Conservation (phyloP, 2,888 invertebrate genomes). For the Caenorhabditis wallacei region DNA sequence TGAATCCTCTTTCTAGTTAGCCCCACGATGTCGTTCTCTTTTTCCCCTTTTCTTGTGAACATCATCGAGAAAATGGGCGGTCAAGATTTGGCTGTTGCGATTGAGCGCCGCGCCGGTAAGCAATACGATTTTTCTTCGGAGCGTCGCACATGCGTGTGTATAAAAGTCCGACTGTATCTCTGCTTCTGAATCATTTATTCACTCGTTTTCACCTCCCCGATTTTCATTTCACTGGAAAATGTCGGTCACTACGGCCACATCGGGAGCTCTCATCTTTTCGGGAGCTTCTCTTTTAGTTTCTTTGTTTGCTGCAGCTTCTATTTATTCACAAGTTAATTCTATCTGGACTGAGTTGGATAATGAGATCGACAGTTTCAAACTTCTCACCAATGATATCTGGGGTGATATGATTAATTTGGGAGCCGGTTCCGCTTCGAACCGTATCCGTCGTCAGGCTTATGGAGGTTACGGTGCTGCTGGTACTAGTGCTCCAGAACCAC, state of each 20-base stretch:
- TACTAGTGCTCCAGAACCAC: conserved; percentile 60
- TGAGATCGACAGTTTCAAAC: conserved; percentile 81
- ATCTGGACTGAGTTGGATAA: conserved; percentile 82
- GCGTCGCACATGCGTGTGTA: conserved; percentile 36
- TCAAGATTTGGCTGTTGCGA: conserved; percentile 50
- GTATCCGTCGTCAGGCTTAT: conserved; percentile 79
- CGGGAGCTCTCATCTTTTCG: conserved; percentile 80
- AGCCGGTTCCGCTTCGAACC: conserved; percentile 81
- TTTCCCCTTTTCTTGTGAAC: conserved; percentile 9
- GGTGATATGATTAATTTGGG: conserved; percentile 81
- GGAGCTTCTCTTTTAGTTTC: conserved; percentile 79
- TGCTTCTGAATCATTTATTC: conserved; percentile 51
- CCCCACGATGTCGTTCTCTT: conserved; percentile 14
- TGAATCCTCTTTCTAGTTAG: neutral
- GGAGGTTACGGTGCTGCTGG: conserved; percentile 79
- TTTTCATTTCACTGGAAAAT: conserved; percentile 50
- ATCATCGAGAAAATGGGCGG: conserved; percentile 36
- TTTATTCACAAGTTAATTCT: conserved; percentile 78
- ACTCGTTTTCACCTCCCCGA: neutral
- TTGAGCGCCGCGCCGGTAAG: conserved; percentile 47
- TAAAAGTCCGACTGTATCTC: conserved; percentile 50
- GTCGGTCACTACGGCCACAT: conserved; percentile 79
- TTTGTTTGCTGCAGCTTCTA: conserved; percentile 75
- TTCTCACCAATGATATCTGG: conserved; percentile 80
- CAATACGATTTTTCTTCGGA: conserved; percentile 63